These are phyloP conservation scores for Chondrilla cf. caribensis DNA, from an alignment of 37 sponge, comb jelly and placozoan species.

Conservation along the genomic window DNA sequence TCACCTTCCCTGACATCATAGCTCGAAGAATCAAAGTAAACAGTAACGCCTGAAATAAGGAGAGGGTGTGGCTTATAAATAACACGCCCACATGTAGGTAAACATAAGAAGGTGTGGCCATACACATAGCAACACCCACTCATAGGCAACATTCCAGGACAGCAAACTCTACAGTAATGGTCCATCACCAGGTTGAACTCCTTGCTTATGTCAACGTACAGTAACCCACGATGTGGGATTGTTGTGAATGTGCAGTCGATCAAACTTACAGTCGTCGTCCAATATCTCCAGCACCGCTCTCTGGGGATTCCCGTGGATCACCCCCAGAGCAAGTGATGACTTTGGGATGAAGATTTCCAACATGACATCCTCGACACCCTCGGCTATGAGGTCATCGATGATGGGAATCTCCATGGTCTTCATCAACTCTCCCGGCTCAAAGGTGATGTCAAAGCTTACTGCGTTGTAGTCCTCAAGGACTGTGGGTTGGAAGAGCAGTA, in stretches of 20 bases:
- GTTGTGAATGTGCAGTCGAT: no score
- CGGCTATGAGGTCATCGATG: background rate
- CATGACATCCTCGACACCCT: background rate
- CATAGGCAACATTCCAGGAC: no score
- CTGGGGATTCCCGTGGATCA: background rate
- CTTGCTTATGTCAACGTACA: no score
- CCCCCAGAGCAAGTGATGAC: background rate
- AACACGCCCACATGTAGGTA: background rate
- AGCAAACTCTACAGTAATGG: no score
- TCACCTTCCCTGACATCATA: background rate
- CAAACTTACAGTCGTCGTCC: background rate
- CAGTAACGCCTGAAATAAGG: background rate
- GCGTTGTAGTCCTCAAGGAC: background rate
- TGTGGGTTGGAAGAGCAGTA: background rate
- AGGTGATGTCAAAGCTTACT: background rate
- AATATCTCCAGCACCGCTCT: background rate
- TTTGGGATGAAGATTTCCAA: slow-evolving; percentile 2
- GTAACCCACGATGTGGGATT: no score
- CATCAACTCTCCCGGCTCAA: background rate
- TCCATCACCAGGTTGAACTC: no score
- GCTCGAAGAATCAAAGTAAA: background rate
- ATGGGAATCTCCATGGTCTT: slow-evolving; percentile 4
- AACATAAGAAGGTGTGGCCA: background rate
- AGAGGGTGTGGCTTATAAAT: background rate
- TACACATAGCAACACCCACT: no score